Evolutionary conservation across 2,888 invertebrate species (phyloP).

Genomic region (Philaethria dido): DNA sequence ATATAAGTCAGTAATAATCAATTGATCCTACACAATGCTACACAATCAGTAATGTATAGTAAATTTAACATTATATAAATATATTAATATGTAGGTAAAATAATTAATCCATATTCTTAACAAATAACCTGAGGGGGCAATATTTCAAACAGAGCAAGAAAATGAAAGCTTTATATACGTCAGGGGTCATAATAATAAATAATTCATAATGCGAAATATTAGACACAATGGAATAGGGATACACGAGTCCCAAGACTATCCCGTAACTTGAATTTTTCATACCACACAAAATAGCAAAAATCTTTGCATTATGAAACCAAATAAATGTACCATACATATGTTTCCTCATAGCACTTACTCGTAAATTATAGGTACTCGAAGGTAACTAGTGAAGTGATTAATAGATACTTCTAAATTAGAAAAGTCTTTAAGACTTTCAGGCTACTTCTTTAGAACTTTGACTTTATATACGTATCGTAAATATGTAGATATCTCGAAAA

Average conservation of each 20-base stretch:
- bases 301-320: neutral
- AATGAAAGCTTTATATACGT: neutral
- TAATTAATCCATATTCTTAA: no score
- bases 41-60: neutral
- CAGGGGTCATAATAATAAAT: conserved; percentile 5
- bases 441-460: no score
- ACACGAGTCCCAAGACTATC: neutral
- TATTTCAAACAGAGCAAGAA: conserved; percentile 5
- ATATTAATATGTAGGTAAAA: no score
- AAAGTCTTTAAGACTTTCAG: no score
- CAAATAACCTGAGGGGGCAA: neutral
- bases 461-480: no score
- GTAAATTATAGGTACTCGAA: no score
- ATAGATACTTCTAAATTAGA: no score
- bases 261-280: conserved; percentile 1
- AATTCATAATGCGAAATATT: conserved; percentile 13
- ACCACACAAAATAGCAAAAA: neutral
- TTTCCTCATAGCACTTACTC: neutral
- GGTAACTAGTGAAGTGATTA: no score
- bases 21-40: no score
- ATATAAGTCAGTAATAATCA: no score
- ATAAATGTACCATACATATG: neutral
- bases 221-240: neutral
- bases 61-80: no score
- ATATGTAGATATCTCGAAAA: no score